Conservation (phyloP, 1,140 invertebrate species). For the Paralvinella palmiformis region DNA sequence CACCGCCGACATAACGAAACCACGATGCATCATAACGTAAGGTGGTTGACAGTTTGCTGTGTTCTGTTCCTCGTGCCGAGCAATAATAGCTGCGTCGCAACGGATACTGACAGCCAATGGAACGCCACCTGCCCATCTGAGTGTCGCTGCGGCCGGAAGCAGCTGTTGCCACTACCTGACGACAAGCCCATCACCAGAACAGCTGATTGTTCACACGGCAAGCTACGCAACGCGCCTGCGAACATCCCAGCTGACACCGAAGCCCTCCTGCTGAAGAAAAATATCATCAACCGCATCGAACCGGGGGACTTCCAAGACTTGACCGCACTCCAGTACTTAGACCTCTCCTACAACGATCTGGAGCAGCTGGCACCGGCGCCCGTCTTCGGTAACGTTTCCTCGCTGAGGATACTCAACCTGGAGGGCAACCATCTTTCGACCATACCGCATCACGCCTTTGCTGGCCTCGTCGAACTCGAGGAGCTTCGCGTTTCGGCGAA, state of each 20-base stretch:
- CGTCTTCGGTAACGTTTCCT: conserved; percentile 27
- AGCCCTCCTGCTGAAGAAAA: conserved; percentile 31
- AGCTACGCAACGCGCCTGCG: conserved; percentile 23
- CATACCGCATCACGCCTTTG: background rate
- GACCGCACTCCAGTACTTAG: conserved; percentile 25
- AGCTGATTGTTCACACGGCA: conserved; percentile 31
- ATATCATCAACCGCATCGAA: conserved; percentile 27
- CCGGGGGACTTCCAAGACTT: conserved; percentile 24
- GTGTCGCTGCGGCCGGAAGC: background rate
- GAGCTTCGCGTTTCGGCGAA: conserved; percentile 20
- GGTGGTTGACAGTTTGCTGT: no score
- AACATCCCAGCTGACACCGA: conserved; percentile 29
- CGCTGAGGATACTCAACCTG: conserved; percentile 31
- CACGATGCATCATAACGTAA: no score
- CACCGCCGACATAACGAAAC: no score
- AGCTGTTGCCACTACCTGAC: background rate
- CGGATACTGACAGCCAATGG: no score
- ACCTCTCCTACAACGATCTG: conserved; percentile 34
- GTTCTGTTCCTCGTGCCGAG: no score
- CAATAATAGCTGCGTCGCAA: no score
- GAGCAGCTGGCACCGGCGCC: conserved; percentile 28
- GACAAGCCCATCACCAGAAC: conserved; percentile 21
- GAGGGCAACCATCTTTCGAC: background rate
- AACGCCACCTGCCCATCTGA: background rate
- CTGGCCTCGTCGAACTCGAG: background rate